Percentiles rank a stretch among this genome's conserved stretches.
These are phyloP conservation scores for Liposcelis brunnea DNA, from an alignment of 2,888 invertebrate genomes.

Conservation along the genomic window DNA sequence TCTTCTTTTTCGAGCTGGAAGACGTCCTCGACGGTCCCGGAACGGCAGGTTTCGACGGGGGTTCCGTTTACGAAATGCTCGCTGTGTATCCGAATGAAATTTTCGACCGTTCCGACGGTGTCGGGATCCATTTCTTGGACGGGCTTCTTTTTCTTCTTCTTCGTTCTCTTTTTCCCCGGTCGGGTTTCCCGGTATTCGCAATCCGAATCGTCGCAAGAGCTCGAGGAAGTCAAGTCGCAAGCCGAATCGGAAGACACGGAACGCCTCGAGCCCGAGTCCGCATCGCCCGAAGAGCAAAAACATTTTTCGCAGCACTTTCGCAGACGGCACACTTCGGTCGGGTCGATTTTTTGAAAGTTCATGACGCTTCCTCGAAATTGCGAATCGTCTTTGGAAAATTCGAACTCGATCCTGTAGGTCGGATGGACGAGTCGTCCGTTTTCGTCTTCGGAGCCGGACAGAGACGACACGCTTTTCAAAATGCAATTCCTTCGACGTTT, in stretches of 20 bases:
- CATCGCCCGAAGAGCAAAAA: background rate
- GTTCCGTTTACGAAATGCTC: background rate
- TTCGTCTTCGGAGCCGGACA: background rate
- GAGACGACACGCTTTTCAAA: slow-evolving; percentile 4
- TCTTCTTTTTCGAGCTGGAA: too few species aligned
- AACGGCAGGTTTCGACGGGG: background rate
- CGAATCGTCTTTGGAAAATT: background rate
- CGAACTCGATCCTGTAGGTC: slow-evolving; percentile 7
- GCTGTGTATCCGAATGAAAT: background rate
- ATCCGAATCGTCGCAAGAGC: slow-evolving; percentile 1
- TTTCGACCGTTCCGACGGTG: background rate
- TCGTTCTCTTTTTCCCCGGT: background rate
- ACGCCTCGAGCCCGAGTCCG: background rate
- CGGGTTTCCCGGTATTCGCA: background rate
- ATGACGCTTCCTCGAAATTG: too few species aligned
- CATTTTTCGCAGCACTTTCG: slow-evolving; percentile 3
- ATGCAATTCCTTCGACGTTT: background rate
- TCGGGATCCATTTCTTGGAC: too few species aligned
- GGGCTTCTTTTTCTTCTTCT: too few species aligned
- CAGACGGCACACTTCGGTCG: background rate
- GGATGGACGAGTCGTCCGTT: background rate
- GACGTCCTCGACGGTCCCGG: background rate
- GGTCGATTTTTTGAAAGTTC: background rate
- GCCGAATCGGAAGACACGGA: slow-evolving; percentile 1
- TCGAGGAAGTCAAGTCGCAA: slow-evolving; percentile 1